Conservation (phyloP, 2,113 vertebrate genomes). For the Suricata suricatta region DNA sequence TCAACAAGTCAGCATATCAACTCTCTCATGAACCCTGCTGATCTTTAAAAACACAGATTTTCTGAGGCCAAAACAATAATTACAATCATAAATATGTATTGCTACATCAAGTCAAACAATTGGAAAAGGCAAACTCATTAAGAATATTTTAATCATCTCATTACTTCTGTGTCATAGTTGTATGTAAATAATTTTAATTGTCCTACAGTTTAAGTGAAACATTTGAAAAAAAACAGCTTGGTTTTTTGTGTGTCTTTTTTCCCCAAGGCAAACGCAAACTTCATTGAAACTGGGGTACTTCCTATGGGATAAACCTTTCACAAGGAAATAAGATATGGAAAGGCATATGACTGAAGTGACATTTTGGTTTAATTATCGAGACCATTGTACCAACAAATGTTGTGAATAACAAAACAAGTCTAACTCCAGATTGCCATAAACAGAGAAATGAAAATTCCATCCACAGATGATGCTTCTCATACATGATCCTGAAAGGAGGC, state of each 20-base stretch:
- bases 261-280: conserved; percentile 48
- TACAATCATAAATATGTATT: conserved; percentile 79
- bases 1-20: conserved; percentile 53
- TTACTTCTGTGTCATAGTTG: conserved; percentile 37
- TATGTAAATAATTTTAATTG: conserved; percentile 70
- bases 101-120: conserved; percentile 67
- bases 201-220: conserved; percentile 60
- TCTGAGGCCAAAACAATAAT: conserved; percentile 75
- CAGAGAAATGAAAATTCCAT: conserved; percentile 76
- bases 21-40: conserved; percentile 51
- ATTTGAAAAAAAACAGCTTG: conserved; percentile 69
- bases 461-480: conserved; percentile 74
- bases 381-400: conserved; percentile 81
- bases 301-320: conserved; percentile 77
- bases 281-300: conserved; percentile 77
- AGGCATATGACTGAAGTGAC: conserved; percentile 79
- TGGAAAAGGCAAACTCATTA: conserved; percentile 70
- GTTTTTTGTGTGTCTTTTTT: conserved; percentile 5
- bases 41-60: conserved; percentile 63
- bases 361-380: conserved; percentile 87
- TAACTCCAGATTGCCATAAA: conserved; percentile 73
- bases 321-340: conserved; percentile 66
- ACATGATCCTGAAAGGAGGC: not conserved
- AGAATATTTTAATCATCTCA: conserved; percentile 73
- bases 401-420: conserved; percentile 82